Evolutionary conservation across 2,888 invertebrate genomes (phyloP).

Genomic region (Noctuana brunneofusca): DNA sequence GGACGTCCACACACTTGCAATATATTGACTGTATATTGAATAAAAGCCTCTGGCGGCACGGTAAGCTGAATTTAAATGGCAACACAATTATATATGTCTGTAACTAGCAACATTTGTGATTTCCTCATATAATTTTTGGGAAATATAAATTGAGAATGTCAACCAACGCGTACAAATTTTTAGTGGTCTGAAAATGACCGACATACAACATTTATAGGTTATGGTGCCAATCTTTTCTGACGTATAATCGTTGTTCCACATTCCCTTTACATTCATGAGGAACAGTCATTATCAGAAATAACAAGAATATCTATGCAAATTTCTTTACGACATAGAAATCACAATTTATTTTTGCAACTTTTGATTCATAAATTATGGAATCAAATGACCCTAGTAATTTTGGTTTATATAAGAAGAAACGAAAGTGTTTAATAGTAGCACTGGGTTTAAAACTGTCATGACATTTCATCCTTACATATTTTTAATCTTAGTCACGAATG

Average conservation of each 20-base stretch:
- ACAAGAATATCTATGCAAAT: too few species aligned
- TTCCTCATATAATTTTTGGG: background rate
- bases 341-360: too few species aligned
- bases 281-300: background rate
- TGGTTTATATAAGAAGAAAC: too few species aligned
- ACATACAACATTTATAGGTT: background rate
- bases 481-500: background rate
- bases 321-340: background rate
- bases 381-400: too few species aligned
- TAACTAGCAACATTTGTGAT: background rate
- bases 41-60: slow-evolving; percentile 5
- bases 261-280: background rate
- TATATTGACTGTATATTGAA: background rate
- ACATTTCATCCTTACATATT: background rate
- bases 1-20: slow-evolving; percentile 18
- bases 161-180: background rate
- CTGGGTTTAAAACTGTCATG: background rate
- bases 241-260: background rate
- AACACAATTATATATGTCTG: slow-evolving; percentile 7
- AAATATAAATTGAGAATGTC: background rate
- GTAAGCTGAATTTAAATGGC: slow-evolving; percentile 13
- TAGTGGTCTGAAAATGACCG: background rate
- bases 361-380: background rate
- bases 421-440: background rate
- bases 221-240: background rate